Conservation (phyloP, 1,140 invertebrate species). For the Brachionus paranguensis region DNA sequence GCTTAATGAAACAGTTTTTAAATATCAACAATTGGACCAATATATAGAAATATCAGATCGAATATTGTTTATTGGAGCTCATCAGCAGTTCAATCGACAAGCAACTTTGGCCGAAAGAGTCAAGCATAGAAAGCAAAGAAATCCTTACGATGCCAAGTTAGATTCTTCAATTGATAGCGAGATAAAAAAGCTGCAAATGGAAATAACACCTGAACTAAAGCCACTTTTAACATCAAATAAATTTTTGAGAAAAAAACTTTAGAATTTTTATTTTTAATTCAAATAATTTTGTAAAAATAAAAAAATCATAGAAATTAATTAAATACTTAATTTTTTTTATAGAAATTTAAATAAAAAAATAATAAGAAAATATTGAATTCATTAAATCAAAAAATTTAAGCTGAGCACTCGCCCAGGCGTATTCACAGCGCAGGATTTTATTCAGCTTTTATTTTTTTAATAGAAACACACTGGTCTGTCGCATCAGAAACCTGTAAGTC, state of each 20-base stretch:
- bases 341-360: no score
- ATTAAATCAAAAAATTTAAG: no score
- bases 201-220: slow-evolving; percentile 15
- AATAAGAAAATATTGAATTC: no score
- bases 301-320: neutral
- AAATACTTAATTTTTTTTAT: no score
- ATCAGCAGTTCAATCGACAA: slow-evolving; percentile 18
- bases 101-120: slow-evolving; percentile 6
- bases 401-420: no score
- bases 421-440: no score
- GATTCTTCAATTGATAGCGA: neutral
- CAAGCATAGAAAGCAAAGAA: neutral
- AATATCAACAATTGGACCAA: slow-evolving; percentile 21
- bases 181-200: slow-evolving; percentile 16
- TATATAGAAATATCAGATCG: slow-evolving; percentile 8
- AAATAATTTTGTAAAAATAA: neutral
- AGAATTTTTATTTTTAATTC: neutral
- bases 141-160: neutral
- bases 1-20: slow-evolving; percentile 13
- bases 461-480: no score
- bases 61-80: slow-evolving; percentile 24
- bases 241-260: neutral
- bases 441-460: no score
- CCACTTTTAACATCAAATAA: neutral
- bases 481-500: no score